Conservation (phyloP, 2,797 vertebrate species). For the Sciurus vulgaris region DNA sequence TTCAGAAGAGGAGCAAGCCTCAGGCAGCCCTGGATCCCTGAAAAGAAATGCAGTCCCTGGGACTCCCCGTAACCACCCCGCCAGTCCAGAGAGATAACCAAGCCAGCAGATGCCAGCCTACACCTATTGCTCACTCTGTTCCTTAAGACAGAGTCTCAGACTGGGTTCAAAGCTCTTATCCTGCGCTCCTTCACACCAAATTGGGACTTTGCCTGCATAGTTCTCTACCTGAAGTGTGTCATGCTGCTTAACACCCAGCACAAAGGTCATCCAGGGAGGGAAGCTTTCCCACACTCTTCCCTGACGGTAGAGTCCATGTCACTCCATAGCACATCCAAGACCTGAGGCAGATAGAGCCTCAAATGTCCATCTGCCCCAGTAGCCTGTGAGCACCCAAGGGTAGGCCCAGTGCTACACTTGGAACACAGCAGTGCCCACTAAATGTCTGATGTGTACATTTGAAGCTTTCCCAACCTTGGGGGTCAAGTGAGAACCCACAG, state of each 20-base stretch:
- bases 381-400: not conserved
- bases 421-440: not conserved
- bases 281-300: not conserved
- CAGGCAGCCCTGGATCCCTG: not conserved
- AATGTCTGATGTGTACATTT: not conserved
- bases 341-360: not conserved
- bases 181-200: not conserved
- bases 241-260: not conserved
- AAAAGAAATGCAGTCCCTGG: not conserved
- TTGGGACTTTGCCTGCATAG: not conserved
- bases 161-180: not conserved
- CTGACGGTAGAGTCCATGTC: not conserved
- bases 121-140: not conserved
- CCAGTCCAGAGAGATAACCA: not conserved
- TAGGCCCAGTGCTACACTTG: not conserved
- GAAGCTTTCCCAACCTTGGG: not conserved
- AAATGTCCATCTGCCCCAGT: not conserved
- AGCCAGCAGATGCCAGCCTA: not conserved
- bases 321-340: conserved; percentile 9
- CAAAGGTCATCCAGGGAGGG: not conserved
- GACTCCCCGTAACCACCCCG: not conserved
- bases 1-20: not conserved
- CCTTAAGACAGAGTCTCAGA: not conserved
- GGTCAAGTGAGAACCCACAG: not conserved
- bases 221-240: not conserved